Evolutionary conservation across 2,113 vertebrate species (phyloP), one percentile per base, ranked within the genome.

Genomic region (Acanthochromis polyacanthus): DNA sequence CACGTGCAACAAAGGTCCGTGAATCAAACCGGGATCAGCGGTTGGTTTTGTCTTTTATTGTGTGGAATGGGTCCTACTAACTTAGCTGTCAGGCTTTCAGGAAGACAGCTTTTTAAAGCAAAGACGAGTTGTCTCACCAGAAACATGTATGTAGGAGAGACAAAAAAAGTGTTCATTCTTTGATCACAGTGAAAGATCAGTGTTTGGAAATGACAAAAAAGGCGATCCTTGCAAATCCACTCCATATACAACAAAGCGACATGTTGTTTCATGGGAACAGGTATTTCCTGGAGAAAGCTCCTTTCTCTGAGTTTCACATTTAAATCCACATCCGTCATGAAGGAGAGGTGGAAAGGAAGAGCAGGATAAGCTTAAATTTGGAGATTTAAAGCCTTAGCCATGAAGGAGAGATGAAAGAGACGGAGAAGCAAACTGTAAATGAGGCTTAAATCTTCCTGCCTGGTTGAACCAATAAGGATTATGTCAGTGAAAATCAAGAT

Each of bases 321-420:
- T 15, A 52, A 12, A 43, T 40, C 36, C 17, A 62, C 20, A 15
- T 48, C 15, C 5, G 46, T 38, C n/a, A 51, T 38, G 19, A 52
- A 32, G 5, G 8, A 55, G 36, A n/a, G 51, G 23, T 8, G n/a
- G 30, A 53, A 53, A 20, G 16, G 23, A 73, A 10, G 32, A 51
- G 23, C 14, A 22, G 40, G 25, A 32, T 59, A 12, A 23, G 46
- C 57, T 59, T 38, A 23, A 9, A 38, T 71, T 14, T 60, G 5
- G 16, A 20, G 38, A 56, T 55, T 22, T 46, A 56, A 75, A 75
- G 23, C 53, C n/a, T 57, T 2, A 25, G 17, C 22, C 36, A n/a
- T 56, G 9, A 23, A 43, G 59, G 6, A 10, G 12, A 74, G 50
- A 45, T 74, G 23, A 63, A 45, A 77, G 25, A 55, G 38, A 48